Base-by-base conservation (phyloP, 1,140 invertebrate species). In the Leptestheria dahalacensis region DNA sequence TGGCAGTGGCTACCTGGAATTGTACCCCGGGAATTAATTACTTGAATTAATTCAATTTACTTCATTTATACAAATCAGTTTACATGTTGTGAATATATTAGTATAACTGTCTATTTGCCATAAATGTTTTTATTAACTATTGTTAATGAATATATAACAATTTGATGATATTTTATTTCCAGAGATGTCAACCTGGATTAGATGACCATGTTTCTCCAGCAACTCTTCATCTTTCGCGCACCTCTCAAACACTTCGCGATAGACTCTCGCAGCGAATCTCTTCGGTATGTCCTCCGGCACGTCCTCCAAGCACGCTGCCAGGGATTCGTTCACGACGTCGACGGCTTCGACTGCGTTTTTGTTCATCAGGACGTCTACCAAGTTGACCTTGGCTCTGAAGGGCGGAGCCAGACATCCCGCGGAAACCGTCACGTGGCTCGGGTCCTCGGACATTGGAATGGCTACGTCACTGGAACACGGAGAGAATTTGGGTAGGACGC, bases 401-500 rank as follows among this genome's bases (percentile, higher is more conserved):
- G 58, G 24, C 15, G 61, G 48, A 24, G 57, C 55, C 41, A 62
- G 26, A 21, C 49, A 51, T 41, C 61, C 54, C 9, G 24, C 48
- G 15, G 56, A 25, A 29, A 29, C 25, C 3, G 49, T 58, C 23
- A 62, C 11, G 20, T 23, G 18, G 33, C 33, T 56, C 24, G 18
- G 24, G 23, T 50, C 15, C 20, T 49, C 28, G 2, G 25, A 74
- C 79, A 84, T 82, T 63, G 81, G 75, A 3, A 85, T 74, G 15
- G 77, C 75, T 20, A 83, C 73, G 63, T 85, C 82, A 67, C 77
- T 80, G 52, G 72, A 72, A 66, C 84, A 82, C 61, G 78, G 77
- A 4, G 78, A 77, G 60, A 84, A 77, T 64, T 74, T 72, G 3
- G 81, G 79, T 49, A 85, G 66, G 28, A 79, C 75, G 47, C 72